These are phyloP conservation scores for Eilema caniola DNA, from an alignment of 2,888 invertebrate genomes.

Conservation along the genomic window DNA sequence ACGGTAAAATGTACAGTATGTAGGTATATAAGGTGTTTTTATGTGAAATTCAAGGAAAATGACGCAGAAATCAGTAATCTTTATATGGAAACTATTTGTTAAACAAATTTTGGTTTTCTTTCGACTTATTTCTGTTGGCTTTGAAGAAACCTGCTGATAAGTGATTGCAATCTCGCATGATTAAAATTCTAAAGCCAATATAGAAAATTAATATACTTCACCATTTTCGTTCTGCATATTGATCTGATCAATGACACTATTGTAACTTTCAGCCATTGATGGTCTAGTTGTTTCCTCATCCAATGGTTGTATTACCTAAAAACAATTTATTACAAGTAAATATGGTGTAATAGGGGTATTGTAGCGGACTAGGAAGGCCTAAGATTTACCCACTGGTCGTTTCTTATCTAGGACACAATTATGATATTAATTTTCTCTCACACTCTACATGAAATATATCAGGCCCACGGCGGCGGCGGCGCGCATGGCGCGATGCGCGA, in stretches of 20 bases:
- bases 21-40: too few relatives aligned
- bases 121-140: too few relatives aligned
- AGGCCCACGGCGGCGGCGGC: too few relatives aligned
- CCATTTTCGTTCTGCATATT: constrained; percentile 13
- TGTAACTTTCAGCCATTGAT: constrained; percentile 1
- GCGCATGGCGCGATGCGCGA: too few relatives aligned
- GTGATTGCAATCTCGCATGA: too few relatives aligned
- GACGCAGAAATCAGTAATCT: neutral
- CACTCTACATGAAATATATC: too few relatives aligned
- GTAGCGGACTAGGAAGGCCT: neutral
- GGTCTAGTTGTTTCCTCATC: constrained; percentile 7
- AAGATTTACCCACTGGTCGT: neutral
- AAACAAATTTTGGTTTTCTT: too few relatives aligned
- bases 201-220: neutral
- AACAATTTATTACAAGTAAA: neutral
- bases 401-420: neutral
- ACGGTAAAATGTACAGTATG: too few relatives aligned
- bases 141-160: too few relatives aligned
- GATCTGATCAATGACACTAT: constrained; percentile 19
- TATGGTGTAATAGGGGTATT: neutral
- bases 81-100: too few relatives aligned
- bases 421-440: too few relatives aligned
- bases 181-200: neutral
- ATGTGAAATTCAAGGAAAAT: neutral
- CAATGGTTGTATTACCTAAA: neutral